Conservation (phyloP, 92 coral and sea anemone genomes). For the Heteractis magnifica region DNA sequence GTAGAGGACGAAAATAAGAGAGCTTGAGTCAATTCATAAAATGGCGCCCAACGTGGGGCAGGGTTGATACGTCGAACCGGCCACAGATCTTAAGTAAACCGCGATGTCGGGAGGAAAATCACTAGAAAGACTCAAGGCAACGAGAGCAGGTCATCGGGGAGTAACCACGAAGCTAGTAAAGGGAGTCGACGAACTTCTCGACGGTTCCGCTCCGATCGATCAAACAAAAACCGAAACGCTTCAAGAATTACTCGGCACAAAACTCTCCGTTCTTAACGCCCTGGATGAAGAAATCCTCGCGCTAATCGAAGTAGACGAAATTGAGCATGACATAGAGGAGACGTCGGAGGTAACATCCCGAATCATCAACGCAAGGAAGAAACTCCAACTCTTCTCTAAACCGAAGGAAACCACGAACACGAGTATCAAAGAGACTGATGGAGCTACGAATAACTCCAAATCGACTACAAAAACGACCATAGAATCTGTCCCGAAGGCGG, state of each 20-base stretch:
- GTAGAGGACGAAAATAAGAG: too few species aligned
- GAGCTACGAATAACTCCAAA: not conserved
- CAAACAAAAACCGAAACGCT: slow-evolving; percentile 6
- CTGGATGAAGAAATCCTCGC: slow-evolving; percentile 46
- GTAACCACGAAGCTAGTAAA: slow-evolving; percentile 48
- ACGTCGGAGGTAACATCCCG: slow-evolving; percentile 28
- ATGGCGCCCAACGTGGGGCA: slow-evolving; percentile 55
- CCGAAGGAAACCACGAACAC: slow-evolving; percentile 13
- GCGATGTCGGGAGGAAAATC: slow-evolving; percentile 8
- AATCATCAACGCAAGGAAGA: slow-evolving; percentile 26
- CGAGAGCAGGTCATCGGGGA: slow-evolving; percentile 58
- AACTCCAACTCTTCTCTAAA: slow-evolving; percentile 1
- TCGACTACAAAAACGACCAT: not conserved
- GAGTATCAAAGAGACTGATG: not conserved
- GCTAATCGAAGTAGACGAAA: slow-evolving; percentile 34
- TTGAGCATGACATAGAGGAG: slow-evolving; percentile 36
- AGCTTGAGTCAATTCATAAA: slow-evolving; percentile 7
- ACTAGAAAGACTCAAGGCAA: slow-evolving; percentile 23
- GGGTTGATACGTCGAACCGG: slow-evolving; percentile 6
- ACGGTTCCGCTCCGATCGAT: not conserved
- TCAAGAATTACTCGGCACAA: slow-evolving; percentile 10
- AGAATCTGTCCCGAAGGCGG: too few species aligned
- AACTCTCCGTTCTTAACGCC: slow-evolving; percentile 27
- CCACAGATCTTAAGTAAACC: not conserved
- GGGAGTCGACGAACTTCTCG: slow-evolving; percentile 45